Percentiles rank a stretch among this genome's conserved stretches.
These are phyloP conservation scores for Eurystomus gularis DNA, from an alignment of 2,113 vertebrate genomes.

Conservation along the genomic window DNA sequence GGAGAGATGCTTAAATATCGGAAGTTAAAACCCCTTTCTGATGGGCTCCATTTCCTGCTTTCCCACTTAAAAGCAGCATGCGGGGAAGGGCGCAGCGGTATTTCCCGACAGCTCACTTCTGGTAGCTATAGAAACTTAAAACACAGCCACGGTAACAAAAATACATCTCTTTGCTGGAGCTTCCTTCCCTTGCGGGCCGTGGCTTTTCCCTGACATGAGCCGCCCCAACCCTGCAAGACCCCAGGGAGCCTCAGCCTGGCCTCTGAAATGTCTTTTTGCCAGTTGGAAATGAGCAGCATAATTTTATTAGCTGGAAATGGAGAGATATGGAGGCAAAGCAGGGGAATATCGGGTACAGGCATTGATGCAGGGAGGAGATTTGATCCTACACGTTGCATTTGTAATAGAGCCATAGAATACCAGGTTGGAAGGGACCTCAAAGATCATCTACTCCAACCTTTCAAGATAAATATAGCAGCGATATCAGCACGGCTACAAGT, in stretches of 20 bases:
- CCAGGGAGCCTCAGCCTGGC: neutral
- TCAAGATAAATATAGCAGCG: neutral
- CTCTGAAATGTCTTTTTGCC: neutral
- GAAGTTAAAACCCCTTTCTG: neutral
- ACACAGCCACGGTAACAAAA: neutral
- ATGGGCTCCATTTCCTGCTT: neutral
- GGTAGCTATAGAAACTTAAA: slow-evolving; percentile 65
- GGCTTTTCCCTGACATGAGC: neutral
- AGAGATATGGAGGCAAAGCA: neutral
- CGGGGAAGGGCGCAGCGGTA: neutral
- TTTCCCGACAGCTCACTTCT: neutral
- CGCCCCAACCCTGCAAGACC: neutral
- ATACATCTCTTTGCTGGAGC: neutral
- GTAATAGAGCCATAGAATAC: neutral
- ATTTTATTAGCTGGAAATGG: neutral
- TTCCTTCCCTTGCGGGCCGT: neutral
- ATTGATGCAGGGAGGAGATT: neutral
- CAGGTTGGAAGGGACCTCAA: too few relatives aligned
- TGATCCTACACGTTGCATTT: rapidly evolving
- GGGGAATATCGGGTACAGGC: neutral
- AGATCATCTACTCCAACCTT: too few relatives aligned
- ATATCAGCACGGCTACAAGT: rapidly evolving
- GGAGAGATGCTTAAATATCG: neutral
- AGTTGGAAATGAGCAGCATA: neutral
- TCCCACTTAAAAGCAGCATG: neutral